Evolutionary conservation across 1,140 invertebrate genomes (phyloP), one percentile per base, ranked within the genome.

Genomic region (Nilaparvata lugens): DNA sequence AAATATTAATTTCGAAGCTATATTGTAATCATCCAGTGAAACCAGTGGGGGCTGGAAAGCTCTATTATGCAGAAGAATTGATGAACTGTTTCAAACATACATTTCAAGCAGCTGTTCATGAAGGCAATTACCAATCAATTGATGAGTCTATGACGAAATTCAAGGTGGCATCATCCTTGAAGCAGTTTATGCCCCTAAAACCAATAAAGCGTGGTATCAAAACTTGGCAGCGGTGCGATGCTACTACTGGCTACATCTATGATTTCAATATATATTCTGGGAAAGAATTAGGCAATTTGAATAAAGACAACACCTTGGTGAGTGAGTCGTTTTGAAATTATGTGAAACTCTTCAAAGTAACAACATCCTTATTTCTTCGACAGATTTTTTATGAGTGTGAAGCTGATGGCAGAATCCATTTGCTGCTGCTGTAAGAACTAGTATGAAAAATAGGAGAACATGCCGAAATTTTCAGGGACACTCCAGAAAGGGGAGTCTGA

Each of bases 1-100:
- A 52, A 18, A 5, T 60, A 4, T 51, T 60, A 21, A 4, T 53
- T 11, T 67, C 67, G 18, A 69, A 69, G 58, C 18, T 70, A n/a
- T 69, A 67, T 63, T 68, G 66, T 60, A 61, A 64, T 53, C 7
- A 63, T 21, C n/a, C n/a, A n/a, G n/a, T n/a, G n/a, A n/a, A n/a
- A n/a, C 65, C 66, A 24, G 42, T 60, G 14, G 53, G 61, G 63
- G 51, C 66, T 38, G 13, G 7, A 16, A 66, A 68, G n/a, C n/a
- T n/a, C 56, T 38, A 16, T 66, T 61, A 56, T 67, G 66, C 48
- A 61, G n/a, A n/a, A n/a, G n/a, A n/a, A n/a, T 66, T 18, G 60
- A 66, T 35, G 56, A 63, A 62, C 7, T 60, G 58, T 24, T 31
- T 60, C n/a, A 60, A 65, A 60, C 31, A 61, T 28, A 65, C 59